phyloP scores from a whole-genome alignment of 2,113 vertebrate genomes.

The Lathamus discolor region DNA sequence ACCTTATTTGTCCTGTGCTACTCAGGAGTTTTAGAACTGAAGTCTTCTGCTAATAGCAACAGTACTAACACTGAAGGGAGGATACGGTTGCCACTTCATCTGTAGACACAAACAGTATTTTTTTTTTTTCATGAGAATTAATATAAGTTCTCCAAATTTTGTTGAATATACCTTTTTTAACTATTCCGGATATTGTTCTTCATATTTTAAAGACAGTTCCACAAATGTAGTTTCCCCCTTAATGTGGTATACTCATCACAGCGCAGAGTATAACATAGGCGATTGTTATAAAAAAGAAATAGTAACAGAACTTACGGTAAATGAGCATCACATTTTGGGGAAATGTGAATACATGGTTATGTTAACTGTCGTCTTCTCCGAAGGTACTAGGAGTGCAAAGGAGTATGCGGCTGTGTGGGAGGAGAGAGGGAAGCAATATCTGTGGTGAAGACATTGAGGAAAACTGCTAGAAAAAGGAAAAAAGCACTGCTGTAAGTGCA shows the following conservation, averaged over 20 bases:
- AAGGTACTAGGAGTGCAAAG: neutral
- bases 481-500: neutral
- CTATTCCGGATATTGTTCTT: neutral
- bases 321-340: neutral
- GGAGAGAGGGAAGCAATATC: neutral
- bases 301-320: neutral
- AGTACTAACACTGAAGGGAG: neutral
- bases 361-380: neutral
- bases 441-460: neutral
- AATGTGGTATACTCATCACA: neutral
- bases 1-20: neutral
- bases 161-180: neutral
- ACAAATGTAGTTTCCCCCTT: neutral
- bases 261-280: neutral
- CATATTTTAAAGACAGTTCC: neutral
- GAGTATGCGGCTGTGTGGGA: neutral
- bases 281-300: neutral
- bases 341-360: rapidly evolving
- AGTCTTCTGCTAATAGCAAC: neutral
- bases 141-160: neutral
- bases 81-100: neutral
- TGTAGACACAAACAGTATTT: neutral
- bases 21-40: neutral
- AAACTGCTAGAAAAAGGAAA: neutral
- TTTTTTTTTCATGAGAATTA: neutral